phyloP scores from a whole-genome alignment of 30 jellyfish, hydroid and myxozoan species.

The Aurelia sp. region DNA sequence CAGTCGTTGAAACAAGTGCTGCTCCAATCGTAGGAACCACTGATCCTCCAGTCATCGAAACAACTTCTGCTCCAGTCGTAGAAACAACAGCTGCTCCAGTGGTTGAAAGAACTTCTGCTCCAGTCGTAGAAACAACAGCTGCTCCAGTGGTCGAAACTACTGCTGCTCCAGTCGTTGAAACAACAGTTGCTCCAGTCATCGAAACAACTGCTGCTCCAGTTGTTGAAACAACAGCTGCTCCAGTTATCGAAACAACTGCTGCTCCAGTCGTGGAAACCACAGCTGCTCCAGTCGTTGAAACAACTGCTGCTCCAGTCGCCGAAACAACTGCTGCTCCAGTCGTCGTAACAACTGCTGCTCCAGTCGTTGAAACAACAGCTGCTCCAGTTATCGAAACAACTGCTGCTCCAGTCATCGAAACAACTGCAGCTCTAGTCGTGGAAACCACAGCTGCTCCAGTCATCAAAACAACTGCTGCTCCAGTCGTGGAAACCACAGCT shows the following conservation, averaged over 20 bases:
- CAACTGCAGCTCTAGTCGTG: slow-evolving; percentile 14
- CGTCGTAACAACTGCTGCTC: slow-evolving; percentile 34
- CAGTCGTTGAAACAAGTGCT: not conserved
- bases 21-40: slow-evolving; percentile 7
- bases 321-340: slow-evolving; percentile 54
- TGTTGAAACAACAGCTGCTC: slow-evolving; percentile 5
- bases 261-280: slow-evolving; percentile 15
- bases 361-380: slow-evolving; percentile 38
- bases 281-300: slow-evolving; percentile 10
- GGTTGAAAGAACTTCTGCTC: slow-evolving; percentile 7
- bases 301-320: not conserved
- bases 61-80: slow-evolving; percentile 11
- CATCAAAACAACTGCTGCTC: not conserved
- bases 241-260: slow-evolving; percentile 3
- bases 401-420: slow-evolving; percentile 9
- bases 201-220: too few relatives aligned
- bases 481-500: slow-evolving; percentile 23
- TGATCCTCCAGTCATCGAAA: not conserved
- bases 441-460: slow-evolving; percentile 15
- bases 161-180: slow-evolving; percentile 13
- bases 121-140: slow-evolving; percentile 9
- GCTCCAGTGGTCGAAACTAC: slow-evolving; percentile 10
- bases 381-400: slow-evolving; percentile 17
- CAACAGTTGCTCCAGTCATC: not conserved
- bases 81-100: slow-evolving; percentile 23